Conservation (phyloP, 2,113 vertebrate species). For the Rhineura floridana region DNA sequence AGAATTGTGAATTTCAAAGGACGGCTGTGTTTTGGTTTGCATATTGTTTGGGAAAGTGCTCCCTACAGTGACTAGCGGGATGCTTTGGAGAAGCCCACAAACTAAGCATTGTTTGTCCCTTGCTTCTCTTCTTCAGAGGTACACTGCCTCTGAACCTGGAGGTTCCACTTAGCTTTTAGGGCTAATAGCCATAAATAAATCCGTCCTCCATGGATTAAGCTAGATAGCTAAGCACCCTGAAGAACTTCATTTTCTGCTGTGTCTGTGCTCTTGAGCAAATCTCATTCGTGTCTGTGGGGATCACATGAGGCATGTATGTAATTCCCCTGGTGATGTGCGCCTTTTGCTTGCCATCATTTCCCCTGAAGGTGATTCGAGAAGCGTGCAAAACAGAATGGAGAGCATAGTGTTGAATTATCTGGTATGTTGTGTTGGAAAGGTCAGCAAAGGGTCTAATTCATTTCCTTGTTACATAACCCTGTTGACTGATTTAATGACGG, state of each 20-base stretch:
- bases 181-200: background rate
- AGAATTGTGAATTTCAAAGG: no score
- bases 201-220: no score
- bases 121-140: no score
- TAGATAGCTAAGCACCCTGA: no score
- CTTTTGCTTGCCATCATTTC: background rate
- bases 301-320: background rate
- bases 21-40: no score
- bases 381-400: background rate
- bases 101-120: no score
- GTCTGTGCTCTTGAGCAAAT: background rate
- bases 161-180: background rate
- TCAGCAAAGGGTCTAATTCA: conserved; percentile 24
- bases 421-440: background rate
- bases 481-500: conserved; percentile 46
- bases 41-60: no score
- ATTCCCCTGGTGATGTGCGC: background rate
- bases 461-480: conserved; percentile 42
- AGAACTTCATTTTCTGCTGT: background rate
- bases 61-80: no score
- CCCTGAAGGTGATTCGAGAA: rapidly evolving
- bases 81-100: no score
- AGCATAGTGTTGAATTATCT: conserved; percentile 29
- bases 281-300: no score
- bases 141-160: no score